Percentiles rank a stretch among this genome's conserved stretches.
Conservation (phyloP, 2,888 invertebrate genomes). For the Pristionchus fissidentatus region DNA sequence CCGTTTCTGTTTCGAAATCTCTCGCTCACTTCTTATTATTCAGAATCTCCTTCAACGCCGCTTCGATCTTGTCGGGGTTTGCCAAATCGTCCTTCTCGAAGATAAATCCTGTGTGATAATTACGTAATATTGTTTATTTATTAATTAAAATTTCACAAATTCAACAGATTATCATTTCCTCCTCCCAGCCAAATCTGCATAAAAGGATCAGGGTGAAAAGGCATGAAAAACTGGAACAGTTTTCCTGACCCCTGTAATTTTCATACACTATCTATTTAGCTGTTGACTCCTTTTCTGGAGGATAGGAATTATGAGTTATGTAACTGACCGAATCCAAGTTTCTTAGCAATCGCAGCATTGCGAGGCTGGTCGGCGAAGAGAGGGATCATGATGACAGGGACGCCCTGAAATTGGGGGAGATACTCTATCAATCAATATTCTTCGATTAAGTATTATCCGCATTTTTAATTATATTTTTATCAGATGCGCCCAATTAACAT, state of each 20-base stretch:
- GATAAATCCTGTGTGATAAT: slow-evolving; percentile 8
- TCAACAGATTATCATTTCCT: too few species aligned
- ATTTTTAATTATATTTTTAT: background rate
- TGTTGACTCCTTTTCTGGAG: too few species aligned
- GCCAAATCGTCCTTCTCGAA: slow-evolving; percentile 34
- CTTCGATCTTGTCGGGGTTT: slow-evolving; percentile 15
- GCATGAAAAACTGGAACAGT: background rate
- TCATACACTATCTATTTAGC: too few species aligned
- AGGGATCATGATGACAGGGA: slow-evolving; percentile 23
- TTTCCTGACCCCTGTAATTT: too few species aligned
- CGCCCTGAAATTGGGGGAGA: slow-evolving; percentile 12
- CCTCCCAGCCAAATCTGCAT: background rate
- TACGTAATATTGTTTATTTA: slow-evolving; percentile 4
- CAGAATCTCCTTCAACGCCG: slow-evolving; percentile 17
- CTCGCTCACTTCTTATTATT: slow-evolving; percentile 7
- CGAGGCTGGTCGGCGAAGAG: slow-evolving; percentile 43
- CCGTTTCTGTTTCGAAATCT: background rate
- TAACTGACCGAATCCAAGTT: slow-evolving; percentile 31
- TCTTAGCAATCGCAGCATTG: slow-evolving; percentile 30
- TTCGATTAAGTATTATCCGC: background rate
- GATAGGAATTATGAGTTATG: background rate
- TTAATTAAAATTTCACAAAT: background rate
- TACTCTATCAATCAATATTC: background rate
- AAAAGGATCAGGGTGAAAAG: background rate
- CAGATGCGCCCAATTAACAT: background rate